Evolutionary conservation across 2,113 vertebrate species (phyloP), one percentile per base, ranked within the genome.

Genomic region (Gallinago jamesoni): DNA sequence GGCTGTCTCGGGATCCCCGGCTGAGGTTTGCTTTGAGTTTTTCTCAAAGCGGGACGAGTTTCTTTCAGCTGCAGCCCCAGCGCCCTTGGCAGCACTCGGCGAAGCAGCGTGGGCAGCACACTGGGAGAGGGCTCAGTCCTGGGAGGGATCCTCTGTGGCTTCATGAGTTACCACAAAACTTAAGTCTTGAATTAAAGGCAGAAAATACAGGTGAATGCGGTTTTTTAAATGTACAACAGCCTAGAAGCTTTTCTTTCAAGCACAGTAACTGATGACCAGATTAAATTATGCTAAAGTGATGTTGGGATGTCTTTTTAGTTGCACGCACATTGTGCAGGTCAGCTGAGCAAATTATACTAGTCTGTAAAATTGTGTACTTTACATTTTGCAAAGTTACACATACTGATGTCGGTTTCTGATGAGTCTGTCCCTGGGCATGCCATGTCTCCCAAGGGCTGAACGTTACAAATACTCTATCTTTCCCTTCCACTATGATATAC

Each of bases 1-100:
- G 3, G 14, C 84, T 74, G 67, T 13, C 24, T 41, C 9, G 4
- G 70, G 70, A 28, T 70, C 21, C 87, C 1, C 0, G 37, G 8
- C 69, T 45, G 66, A 66, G 86, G 27, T 68, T 79, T 43, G 56
- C 82, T 48, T 45, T 14, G 47, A 70, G 64, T 41, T 27, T 39
- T 47, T 80, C 75, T 27, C 67, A 39, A 27, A 68, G 77, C 0
- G 0, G 53, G 66, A 41, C 0, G 1, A 19, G n/a, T 23, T 74
- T 21, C 30, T 35, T 57, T 21, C 53, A 57, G 60, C 76, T 85
- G 75, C 5, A 2, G 10, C 21, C 37, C n/a, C 52, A 60, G 57
- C 41, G 53, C 28, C 20, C 31, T 57, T 41, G 57, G 68, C 66
- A 77, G 35, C 33, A 8, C 0, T 2, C 0, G 1, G 30, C 20